Conservation (phyloP, 2,888 invertebrate species). For the Xestia ashworthii region DNA sequence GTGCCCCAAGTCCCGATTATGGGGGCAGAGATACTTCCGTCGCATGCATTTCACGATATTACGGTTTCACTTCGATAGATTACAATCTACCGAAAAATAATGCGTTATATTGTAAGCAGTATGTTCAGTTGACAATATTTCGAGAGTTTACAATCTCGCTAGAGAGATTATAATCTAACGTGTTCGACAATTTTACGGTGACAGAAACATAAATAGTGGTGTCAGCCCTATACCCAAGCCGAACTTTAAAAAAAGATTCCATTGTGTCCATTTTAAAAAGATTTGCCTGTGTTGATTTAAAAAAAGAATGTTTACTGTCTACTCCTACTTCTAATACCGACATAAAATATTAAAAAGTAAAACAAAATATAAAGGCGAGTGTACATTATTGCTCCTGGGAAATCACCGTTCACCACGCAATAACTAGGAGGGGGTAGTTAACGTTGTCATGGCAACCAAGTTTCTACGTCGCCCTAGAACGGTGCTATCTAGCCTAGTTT, state of each 20-base stretch:
- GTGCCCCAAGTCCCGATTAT: too few species aligned
- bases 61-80: too few species aligned
- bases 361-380: conserved; percentile 49
- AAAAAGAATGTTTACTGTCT: neutral
- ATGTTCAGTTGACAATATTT: too few species aligned
- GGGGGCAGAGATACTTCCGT: too few species aligned
- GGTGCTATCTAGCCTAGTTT: neutral
- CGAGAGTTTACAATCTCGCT: too few species aligned
- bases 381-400: conserved; percentile 59
- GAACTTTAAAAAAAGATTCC: neutral
- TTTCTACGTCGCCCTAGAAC: neutral
- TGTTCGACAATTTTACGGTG: too few species aligned
- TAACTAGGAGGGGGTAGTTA: conserved; percentile 52
- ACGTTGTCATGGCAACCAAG: conserved; percentile 55
- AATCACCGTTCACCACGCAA: conserved; percentile 58
- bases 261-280: neutral
- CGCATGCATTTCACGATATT: too few species aligned
- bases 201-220: neutral
- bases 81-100: too few species aligned
- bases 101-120: too few species aligned
- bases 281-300: neutral
- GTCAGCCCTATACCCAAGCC: neutral
- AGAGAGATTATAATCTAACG: too few species aligned
- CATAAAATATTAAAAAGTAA: conserved; percentile 45
- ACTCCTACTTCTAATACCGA: conserved; percentile 23